phyloP scores from a whole-genome alignment of 2,113 vertebrate genomes.

The Empidonax traillii region DNA sequence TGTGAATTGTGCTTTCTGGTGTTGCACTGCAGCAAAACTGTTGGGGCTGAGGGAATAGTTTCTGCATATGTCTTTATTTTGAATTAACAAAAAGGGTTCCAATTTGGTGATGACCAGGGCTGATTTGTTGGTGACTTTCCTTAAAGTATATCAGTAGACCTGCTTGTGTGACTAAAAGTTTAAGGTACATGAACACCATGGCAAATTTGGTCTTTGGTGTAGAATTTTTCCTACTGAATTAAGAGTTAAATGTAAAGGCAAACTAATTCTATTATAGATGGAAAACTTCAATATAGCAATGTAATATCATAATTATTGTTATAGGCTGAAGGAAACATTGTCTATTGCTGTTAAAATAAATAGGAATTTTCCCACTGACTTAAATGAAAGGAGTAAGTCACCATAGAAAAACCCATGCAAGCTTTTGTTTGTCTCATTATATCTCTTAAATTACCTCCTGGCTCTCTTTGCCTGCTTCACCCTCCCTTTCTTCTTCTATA shows the following conservation, averaged over 20 bases:
- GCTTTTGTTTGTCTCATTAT: neutral
- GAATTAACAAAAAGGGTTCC: neutral
- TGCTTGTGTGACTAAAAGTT: neutral
- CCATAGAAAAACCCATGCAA: neutral
- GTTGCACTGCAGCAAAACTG: neutral
- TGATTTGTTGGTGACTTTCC: neutral
- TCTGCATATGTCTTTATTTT: neutral
- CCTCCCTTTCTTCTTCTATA: neutral
- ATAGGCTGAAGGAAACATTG: neutral
- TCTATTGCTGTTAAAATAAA: neutral
- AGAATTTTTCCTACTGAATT: neutral
- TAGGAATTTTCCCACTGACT: neutral
- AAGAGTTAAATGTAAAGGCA: neutral
- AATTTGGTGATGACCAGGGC: neutral
- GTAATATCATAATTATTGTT: neutral
- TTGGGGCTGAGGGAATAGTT: neutral
- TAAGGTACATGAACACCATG: neutral
- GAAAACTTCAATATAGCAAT: neutral
- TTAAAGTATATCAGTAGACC: neutral
- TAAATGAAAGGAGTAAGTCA: constrained; percentile 6
- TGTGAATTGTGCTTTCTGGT: neutral
- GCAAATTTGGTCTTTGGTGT: neutral
- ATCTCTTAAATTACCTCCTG: constrained; percentile 1
- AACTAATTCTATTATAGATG: neutral
- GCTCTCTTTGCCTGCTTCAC: neutral